Base-by-base conservation (phyloP, 1,140 invertebrate genomes). In the Drosophila nigromelanica region DNA sequence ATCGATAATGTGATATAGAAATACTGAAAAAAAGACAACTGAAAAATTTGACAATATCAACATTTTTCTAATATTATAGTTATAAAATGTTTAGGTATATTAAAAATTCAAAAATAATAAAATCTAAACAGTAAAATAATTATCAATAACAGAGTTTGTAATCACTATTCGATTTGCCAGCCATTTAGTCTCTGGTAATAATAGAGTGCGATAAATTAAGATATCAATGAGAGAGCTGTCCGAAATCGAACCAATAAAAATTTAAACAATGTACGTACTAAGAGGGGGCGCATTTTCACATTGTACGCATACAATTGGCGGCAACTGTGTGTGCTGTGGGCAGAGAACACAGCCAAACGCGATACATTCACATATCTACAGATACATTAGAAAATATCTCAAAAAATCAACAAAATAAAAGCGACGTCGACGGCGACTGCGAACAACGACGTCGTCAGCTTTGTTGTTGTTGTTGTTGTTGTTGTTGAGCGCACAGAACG, bases 341-440 rank as follows among this genome's bases (percentile, higher is more conserved):
- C 56, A 61, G 47, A 73, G 45, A 48, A 55, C 56, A 61, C 39
- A 50, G 61, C 3, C 37, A 43, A 48, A 51, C 40, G 30, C 27
- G 56, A 43, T 43, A 74, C 75, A 68, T 77, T 71, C 71, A 80
- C 61, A 83, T 78, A 83, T 80, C 69, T 76, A 83, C 76, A 86
- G 81, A 86, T 89, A 89, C 83, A 89, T 79, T 89, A 83, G 79
- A 80, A 89, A 89, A 89, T 89, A 89, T 89, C 83, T 89, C 85
- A 89, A 89, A 89, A 71, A 89, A 89, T 89, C 83, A 89, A 89
- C 83, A 87, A 78, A 74, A 80, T 70, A 83, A 76, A 67, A 73
- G 56, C 33, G 61, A 48, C 56, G 51, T 59, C 42, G 33, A 35
- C 33, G 7, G 55, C 50, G 59, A 56, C 75, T 4, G 56, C 60